These are phyloP conservation scores for Cylindroiulus punctatus DNA, from an alignment of 2,888 invertebrate species.

Conservation along the genomic window DNA sequence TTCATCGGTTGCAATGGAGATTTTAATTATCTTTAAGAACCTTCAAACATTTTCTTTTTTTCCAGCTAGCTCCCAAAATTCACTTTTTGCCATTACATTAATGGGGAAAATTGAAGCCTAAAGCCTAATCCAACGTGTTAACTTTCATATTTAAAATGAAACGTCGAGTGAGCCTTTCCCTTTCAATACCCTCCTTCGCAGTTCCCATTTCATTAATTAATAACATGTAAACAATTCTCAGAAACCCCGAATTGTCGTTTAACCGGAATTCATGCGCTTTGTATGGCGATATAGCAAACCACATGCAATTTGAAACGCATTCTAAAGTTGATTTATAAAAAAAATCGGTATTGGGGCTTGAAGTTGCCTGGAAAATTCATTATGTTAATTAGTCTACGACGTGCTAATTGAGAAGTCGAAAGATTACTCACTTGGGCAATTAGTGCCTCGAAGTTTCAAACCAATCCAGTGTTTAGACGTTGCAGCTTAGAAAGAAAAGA, in stretches of 20 bases:
- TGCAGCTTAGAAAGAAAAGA: neutral
- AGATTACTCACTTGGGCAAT: constrained; percentile 31
- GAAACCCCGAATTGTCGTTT: constrained; percentile 26
- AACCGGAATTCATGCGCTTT: neutral
- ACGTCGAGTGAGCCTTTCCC: neutral
- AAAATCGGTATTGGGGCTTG: neutral
- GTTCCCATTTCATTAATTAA: constrained; percentile 39
- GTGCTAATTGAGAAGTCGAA: constrained; percentile 27
- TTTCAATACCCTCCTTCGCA: constrained; percentile 31
- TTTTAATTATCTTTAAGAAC: neutral
- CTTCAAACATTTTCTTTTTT: neutral
- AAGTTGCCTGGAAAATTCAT: neutral
- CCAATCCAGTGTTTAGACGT: constrained; percentile 27
- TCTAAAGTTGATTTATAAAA: neutral
- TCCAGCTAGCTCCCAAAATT: neutral
- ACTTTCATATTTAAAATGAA: neutral
- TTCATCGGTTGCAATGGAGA: neutral
- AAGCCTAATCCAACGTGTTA: constrained; percentile 22
- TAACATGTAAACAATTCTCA: constrained; percentile 7
- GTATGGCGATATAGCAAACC: neutral
- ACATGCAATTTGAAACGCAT: neutral
- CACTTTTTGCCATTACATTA: neutral
- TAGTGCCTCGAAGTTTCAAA: neutral
- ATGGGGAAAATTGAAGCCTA: neutral
- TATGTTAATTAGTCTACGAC: neutral